phyloP scores from a whole-genome alignment of 2,888 invertebrate genomes.

The Philopedon plagiatum region DNA sequence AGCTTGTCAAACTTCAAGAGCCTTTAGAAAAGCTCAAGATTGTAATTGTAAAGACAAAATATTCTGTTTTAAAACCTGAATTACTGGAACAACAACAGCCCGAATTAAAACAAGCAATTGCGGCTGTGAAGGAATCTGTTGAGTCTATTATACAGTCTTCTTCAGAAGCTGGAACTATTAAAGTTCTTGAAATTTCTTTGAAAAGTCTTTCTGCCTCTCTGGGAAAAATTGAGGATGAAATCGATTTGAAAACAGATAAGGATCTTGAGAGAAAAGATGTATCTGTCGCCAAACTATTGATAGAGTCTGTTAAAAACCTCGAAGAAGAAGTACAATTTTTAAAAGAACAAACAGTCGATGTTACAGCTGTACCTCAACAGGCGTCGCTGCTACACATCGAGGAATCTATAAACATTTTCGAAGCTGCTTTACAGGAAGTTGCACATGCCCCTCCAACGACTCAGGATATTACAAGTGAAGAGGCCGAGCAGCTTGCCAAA shows the following conservation, averaged over 20 bases:
- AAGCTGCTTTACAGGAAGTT: slow-evolving; percentile 18
- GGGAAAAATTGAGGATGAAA: not conserved
- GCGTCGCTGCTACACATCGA: slow-evolving; percentile 53
- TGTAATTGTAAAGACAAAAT: slow-evolving; percentile 38
- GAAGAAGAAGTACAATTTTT: slow-evolving; percentile 45
- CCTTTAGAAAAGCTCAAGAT: slow-evolving; percentile 53
- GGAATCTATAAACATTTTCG: slow-evolving; percentile 33
- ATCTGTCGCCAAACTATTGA: slow-evolving; percentile 14
- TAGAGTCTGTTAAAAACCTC: slow-evolving; percentile 32
- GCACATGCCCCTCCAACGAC: not conserved
- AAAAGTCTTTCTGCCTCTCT: slow-evolving; percentile 4
- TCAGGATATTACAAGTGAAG: slow-evolving; percentile 31
- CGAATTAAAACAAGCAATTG: slow-evolving; percentile 39
- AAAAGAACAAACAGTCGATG: slow-evolving; percentile 19
- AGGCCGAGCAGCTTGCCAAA: slow-evolving; percentile 13
- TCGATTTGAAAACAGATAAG: not conserved
- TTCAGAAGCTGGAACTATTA: slow-evolving; percentile 23
- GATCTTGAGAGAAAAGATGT: slow-evolving; percentile 23
- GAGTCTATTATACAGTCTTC: not conserved
- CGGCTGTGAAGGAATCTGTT: slow-evolving; percentile 19
- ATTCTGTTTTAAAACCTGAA: slow-evolving; percentile 27
- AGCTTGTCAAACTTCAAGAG: slow-evolving; percentile 32
- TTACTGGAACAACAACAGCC: slow-evolving; percentile 48
- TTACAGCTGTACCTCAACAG: slow-evolving; percentile 46
- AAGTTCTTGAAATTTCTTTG: slow-evolving; percentile 25